Base-by-base conservation (phyloP, 2,888 invertebrate species). In the Muschampia plurimacula region DNA sequence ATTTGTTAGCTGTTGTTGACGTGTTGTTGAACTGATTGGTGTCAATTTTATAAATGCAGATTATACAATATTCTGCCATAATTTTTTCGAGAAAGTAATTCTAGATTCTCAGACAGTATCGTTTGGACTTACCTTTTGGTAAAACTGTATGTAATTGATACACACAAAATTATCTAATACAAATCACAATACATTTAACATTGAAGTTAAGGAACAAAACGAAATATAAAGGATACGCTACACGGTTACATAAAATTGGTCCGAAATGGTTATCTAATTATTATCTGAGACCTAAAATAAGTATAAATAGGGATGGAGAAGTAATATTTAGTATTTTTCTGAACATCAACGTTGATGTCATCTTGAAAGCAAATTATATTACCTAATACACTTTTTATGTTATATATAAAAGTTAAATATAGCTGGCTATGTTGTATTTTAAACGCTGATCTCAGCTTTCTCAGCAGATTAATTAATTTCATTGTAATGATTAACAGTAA, bases 231-330 rank as follows among this genome's bases (percentile, higher is more conserved):
- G 79, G 72, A 82, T 76, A 74, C 74, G 77, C 87, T 89, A 90
- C 86, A 82, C 78, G 80, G 83, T 92, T 93, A 93, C 91, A 82
- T 88, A 93, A 93, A 93, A 93, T 93, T 93, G 93, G 93, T 93
- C 93, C 93, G 81, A 89, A 90, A 82, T 80, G 84, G 84, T 85
- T 84, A 84, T 77, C 77, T 81, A 78, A 76, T 79, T 80, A 82
- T 86, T 86, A 82, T 85, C 82, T 74, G 79, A 78, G 79, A 75
- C 69, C 73, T 77, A 78, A 76, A 76, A 73, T 74, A 75, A 67
- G 41, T 72, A 63, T 32, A 55, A 55, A 22, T 55, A 55, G 55
- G 22, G 55, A 55, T 55, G 55, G 55, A 13, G 4, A 46, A 46
- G 46, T 46, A 46, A 46, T 13, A 46, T 46, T 46, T 46, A 41